Evolutionary conservation across 1,140 invertebrate species (phyloP).

Genomic region (Anastrepha obliqua): DNA sequence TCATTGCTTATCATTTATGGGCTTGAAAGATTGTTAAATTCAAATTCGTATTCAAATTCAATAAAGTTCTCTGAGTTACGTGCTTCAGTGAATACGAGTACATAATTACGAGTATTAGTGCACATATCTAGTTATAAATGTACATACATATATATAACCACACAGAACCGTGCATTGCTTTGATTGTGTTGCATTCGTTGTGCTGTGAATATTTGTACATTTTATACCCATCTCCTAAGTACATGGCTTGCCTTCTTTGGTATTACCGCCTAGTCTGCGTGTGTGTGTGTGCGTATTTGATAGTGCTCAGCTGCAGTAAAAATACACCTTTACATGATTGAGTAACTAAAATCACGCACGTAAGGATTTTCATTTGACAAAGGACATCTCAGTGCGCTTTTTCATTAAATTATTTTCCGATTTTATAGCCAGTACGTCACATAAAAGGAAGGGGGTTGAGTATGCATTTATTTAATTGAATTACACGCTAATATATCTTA

Average conservation of each 20-base stretch:
- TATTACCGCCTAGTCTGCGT: background rate
- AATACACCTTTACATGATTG: conserved; percentile 20
- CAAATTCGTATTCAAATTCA: conserved; percentile 21
- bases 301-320: conserved; percentile 38
- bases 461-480: too few species aligned
- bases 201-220: background rate
- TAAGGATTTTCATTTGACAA: conserved; percentile 16
- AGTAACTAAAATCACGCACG: background rate
- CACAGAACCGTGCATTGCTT: background rate
- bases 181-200: background rate
- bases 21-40: conserved; percentile 8
- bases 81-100: conserved; percentile 7
- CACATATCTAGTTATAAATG: background rate
- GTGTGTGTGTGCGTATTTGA: background rate
- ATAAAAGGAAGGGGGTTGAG: too few species aligned
- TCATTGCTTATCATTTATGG: conserved; percentile 2
- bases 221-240: background rate
- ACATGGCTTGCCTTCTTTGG: background rate
- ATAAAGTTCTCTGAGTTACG: conserved; percentile 35
- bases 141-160: background rate
- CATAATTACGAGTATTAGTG: background rate
- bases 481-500: too few species aligned
- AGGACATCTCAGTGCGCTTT: background rate
- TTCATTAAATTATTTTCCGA: background rate
- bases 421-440: too few species aligned